A percentile compares a stretch with the other conserved stretches of the same genome.
These are phyloP conservation scores for Oncorhynchus clarkii DNA, from an alignment of 2,113 vertebrate species.

Conservation along the genomic window DNA sequence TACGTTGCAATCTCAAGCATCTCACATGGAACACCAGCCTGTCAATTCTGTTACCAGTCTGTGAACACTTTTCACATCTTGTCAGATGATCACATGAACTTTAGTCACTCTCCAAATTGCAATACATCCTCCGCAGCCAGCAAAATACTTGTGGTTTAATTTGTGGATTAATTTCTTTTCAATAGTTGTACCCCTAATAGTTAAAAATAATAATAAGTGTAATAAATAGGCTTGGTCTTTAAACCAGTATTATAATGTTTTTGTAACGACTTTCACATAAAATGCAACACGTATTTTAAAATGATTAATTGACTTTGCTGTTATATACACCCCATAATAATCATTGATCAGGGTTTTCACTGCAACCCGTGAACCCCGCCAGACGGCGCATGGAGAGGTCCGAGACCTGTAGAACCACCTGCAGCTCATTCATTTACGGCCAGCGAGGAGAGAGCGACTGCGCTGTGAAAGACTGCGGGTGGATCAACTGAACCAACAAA, in stretches of 20 bases:
- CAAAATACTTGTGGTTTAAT: background rate
- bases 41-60: background rate
- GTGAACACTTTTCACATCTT: background rate
- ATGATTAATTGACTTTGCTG: background rate
- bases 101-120: slow-evolving; percentile 14
- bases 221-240: no score
- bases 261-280: no score
- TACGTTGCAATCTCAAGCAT: slow-evolving; percentile 1
- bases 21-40: background rate
- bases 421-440: slow-evolving; percentile 13
- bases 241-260: no score
- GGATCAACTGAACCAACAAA: slow-evolving; percentile 23
- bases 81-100: background rate
- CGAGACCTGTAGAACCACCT: background rate
- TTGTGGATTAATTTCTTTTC: no score
- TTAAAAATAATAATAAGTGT: no score
- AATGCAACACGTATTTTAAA: no score
- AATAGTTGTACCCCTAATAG: no score
- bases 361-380: background rate
- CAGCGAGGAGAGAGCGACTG: slow-evolving; percentile 21
- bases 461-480: slow-evolving; percentile 37
- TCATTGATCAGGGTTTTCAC: background rate
- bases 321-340: background rate
- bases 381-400: slow-evolving; percentile 21
- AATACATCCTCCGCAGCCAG: slow-evolving; percentile 73